These are phyloP conservation scores for Pocillopora damicornis DNA, from an alignment of 64 coral and sea anemone species.

Conservation along the genomic window DNA sequence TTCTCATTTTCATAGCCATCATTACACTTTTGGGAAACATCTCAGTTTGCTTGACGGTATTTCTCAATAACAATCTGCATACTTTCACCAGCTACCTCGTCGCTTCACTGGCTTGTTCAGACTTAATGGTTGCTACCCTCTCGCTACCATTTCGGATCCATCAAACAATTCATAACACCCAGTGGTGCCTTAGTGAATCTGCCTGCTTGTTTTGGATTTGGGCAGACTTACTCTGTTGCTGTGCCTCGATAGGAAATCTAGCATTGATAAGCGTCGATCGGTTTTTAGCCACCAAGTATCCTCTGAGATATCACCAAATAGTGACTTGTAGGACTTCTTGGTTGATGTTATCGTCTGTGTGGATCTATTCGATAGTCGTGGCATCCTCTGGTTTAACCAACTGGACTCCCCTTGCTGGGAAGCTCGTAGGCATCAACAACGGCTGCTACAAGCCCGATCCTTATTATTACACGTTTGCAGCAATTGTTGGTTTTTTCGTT, in stretches of 20 bases:
- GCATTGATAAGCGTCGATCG: constrained; percentile 82
- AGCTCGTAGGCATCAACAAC: constrained; percentile 37
- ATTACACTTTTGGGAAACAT: constrained; percentile 80
- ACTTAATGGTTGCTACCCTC: constrained; percentile 72
- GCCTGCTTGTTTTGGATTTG: constrained; percentile 82
- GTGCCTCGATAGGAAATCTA: constrained; percentile 85
- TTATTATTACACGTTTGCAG: constrained; percentile 84
- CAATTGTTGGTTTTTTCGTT: constrained; percentile 75
- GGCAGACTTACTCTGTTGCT: constrained; percentile 82
- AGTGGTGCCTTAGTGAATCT: constrained; percentile 73
- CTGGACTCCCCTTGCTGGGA: constrained; percentile 59
- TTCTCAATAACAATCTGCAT: constrained; percentile 58
- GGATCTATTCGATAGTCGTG: constrained; percentile 61
- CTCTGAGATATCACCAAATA: constrained; percentile 72
- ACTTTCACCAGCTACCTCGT: constrained; percentile 85
- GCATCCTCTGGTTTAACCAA: constrained; percentile 68
- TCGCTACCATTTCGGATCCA: constrained; percentile 82
- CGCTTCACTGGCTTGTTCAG: constrained; percentile 79
- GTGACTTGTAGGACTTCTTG: constrained; percentile 56
- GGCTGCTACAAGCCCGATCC: constrained; percentile 75
- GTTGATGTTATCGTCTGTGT: constrained; percentile 56
- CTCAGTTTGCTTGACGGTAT: constrained; percentile 70
- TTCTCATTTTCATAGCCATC: constrained; percentile 53
- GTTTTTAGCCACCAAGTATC: constrained; percentile 82
- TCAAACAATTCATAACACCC: constrained; percentile 77